Evolutionary conservation across 1,140 invertebrate genomes (phyloP).

Genomic region (Temnothorax curvispinosus): DNA sequence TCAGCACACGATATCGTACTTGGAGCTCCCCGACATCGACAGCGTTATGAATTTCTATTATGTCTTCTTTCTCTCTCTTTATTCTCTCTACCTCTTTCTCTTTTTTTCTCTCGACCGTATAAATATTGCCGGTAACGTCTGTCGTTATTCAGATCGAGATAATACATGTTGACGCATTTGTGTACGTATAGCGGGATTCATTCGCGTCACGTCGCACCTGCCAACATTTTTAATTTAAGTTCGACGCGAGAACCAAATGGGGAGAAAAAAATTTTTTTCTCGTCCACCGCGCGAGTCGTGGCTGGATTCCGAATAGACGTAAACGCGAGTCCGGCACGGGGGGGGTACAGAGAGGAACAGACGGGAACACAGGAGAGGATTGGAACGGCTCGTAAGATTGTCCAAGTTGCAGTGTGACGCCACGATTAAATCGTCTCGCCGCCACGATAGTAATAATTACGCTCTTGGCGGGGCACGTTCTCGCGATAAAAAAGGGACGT

Average conservation of each 20-base stretch:
- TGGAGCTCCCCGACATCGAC: background rate
- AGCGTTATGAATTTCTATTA: slow-evolving; percentile 48
- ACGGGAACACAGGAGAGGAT: background rate
- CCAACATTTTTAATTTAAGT: slow-evolving; percentile 74
- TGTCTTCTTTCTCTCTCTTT: background rate
- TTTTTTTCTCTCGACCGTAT: background rate
- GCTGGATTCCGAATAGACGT: slow-evolving; percentile 61
- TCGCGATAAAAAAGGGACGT: slow-evolving; percentile 33
- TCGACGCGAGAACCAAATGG: slow-evolving; percentile 31
- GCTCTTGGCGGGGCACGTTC: slow-evolving; percentile 18
- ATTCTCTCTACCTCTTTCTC: background rate
- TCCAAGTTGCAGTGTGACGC: slow-evolving; percentile 26
- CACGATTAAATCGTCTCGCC: slow-evolving; percentile 50
- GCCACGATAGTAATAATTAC: slow-evolving; percentile 46
- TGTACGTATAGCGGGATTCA: slow-evolving; percentile 14
- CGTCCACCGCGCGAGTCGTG: slow-evolving; percentile 42
- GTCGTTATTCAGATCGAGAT: background rate
- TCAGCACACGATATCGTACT: background rate
- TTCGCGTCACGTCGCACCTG: slow-evolving; percentile 65
- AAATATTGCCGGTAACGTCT: slow-evolving; percentile 47
- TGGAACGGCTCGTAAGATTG: slow-evolving; percentile 9
- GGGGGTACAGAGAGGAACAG: background rate
- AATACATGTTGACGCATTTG: background rate
- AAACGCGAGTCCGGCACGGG: slow-evolving; percentile 1
- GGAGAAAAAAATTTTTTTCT: slow-evolving; percentile 33